These are phyloP conservation scores for Tyrannus savana DNA, from an alignment of 2,113 vertebrate species.

Conservation along the genomic window DNA sequence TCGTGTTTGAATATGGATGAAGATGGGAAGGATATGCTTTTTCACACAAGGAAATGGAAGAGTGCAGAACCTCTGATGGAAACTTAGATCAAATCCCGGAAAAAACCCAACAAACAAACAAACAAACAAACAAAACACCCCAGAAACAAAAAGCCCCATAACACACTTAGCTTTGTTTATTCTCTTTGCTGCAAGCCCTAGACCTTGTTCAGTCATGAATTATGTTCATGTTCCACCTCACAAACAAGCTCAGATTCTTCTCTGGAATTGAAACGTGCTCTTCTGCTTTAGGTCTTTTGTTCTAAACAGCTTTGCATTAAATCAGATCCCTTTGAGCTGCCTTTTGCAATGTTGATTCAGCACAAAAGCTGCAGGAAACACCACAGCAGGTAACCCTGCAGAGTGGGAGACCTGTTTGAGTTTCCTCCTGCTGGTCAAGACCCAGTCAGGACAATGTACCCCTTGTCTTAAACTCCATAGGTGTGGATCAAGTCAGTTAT, in stretches of 20 bases:
- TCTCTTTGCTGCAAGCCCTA: neutral
- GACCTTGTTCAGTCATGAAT: neutral
- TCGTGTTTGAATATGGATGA: conserved; percentile 46
- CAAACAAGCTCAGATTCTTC: neutral
- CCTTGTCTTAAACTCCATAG: neutral
- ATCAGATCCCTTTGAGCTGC: neutral
- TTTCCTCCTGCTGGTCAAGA: neutral
- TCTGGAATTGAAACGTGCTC: neutral
- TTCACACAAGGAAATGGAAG: neutral
- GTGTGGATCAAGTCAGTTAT: neutral
- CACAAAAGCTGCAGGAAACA: neutral
- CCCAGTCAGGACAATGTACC: neutral
- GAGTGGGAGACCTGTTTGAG: neutral
- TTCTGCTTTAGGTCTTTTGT: neutral
- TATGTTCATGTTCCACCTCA: neutral
- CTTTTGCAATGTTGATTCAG: neutral
- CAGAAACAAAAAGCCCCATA: neutral
- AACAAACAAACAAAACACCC: too few species aligned
- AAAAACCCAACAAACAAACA: too few species aligned
- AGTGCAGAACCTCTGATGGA: neutral
- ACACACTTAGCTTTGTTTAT: neutral
- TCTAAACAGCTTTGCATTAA: neutral
- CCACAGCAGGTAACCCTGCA: neutral
- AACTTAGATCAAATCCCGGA: neutral
- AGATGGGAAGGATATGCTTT: neutral